A percentile compares a stretch with the other conserved stretches of the same genome.
Evolutionary conservation across 2,888 invertebrate genomes (phyloP).

Genomic region (Myopa testacea): DNA sequence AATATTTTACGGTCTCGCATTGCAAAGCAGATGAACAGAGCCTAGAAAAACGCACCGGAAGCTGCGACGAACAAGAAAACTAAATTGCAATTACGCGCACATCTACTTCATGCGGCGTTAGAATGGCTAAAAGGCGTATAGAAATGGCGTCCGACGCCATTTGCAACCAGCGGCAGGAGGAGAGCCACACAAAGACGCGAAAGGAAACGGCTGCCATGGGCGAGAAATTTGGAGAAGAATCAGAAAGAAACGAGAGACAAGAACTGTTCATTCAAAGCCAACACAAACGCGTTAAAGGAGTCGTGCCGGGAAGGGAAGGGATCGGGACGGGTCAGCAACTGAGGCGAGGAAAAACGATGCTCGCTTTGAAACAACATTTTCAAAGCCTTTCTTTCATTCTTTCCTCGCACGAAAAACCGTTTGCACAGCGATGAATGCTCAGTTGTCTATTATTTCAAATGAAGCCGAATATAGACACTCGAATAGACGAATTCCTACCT

Average conservation of each 20-base stretch:
- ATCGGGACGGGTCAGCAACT: not conserved
- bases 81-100: constrained; percentile 60
- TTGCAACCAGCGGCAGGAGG: not conserved
- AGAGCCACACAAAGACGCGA: not conserved
- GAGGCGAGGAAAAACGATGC: not conserved
- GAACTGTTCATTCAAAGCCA: not conserved
- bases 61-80: constrained; percentile 51
- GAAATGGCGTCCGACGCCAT: not conserved
- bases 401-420: not conserved
- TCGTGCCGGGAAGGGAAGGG: not conserved
- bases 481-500: too few species aligned
- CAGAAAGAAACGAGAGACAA: not conserved
- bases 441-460: not conserved
- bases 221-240: not conserved
- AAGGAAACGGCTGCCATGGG: not conserved
- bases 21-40: not conserved
- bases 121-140: constrained; percentile 4
- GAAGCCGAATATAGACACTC: too few species aligned
- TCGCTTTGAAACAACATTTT: not conserved
- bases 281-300: not conserved
- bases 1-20: not conserved
- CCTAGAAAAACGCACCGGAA: constrained; percentile 11
- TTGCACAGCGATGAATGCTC: not conserved
- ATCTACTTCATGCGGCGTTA: constrained; percentile 33
- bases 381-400: not conserved